Conservation (phyloP, 2,888 invertebrate species). For the Lumbricus terrestris region DNA sequence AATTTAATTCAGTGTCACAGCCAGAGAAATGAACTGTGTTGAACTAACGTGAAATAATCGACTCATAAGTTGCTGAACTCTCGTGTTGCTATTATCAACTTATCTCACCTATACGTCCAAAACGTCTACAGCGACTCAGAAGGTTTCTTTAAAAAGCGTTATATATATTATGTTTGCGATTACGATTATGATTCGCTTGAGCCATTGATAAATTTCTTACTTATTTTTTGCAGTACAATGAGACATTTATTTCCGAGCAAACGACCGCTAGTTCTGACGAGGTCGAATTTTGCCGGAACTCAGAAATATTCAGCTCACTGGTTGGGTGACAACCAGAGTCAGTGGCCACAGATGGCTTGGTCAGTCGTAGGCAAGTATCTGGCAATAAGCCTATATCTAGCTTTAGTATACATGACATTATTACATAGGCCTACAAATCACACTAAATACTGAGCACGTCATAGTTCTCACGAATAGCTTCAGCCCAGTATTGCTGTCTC, state of each 20-base stretch:
- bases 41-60: background rate
- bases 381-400: background rate
- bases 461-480: too few relatives aligned
- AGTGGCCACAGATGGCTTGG: constrained; percentile 68
- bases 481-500: too few relatives aligned
- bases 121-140: background rate
- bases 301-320: constrained; percentile 68
- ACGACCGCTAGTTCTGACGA: constrained; percentile 67
- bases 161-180: too few relatives aligned
- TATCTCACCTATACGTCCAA: too few relatives aligned
- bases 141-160: too few relatives aligned
- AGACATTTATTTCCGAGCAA: constrained; percentile 37
- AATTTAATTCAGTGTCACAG: too few relatives aligned
- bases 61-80: background rate
- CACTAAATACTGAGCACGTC: too few relatives aligned
- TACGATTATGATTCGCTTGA: too few relatives aligned
- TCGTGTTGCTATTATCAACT: too few relatives aligned
- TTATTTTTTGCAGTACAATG: constrained; percentile 31
- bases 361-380: constrained; percentile 64
- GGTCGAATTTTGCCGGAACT: constrained; percentile 75
- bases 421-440: too few relatives aligned
- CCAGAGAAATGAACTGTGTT: background rate
- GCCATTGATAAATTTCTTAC: too few relatives aligned
- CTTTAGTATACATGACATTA: too few relatives aligned
- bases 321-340: constrained; percentile 63